These are phyloP conservation scores for Proterorhinus semilunaris DNA, from an alignment of 2,113 vertebrate species.

Conservation along the genomic window DNA sequence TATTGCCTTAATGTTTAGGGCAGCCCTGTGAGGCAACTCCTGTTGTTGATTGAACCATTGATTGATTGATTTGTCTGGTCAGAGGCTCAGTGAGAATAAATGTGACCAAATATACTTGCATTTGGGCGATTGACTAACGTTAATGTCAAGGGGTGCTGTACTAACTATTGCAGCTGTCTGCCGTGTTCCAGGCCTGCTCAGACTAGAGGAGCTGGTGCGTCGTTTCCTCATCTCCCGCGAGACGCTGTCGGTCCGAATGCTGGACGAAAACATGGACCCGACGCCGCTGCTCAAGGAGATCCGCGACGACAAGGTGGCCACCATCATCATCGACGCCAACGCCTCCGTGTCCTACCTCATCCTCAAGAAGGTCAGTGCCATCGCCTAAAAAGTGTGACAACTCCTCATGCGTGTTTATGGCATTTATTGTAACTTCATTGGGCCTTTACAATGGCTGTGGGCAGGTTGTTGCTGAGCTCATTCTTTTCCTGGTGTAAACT, in stretches of 20 bases:
- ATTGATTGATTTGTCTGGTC: too few relatives aligned
- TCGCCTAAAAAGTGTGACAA: background rate
- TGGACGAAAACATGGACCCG: conserved; percentile 88
- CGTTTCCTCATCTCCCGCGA: conserved; percentile 94
- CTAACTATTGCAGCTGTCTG: background rate
- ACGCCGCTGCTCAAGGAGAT: conserved; percentile 93
- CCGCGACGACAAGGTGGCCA: conserved; percentile 92
- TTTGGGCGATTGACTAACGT: too few relatives aligned
- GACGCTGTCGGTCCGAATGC: conserved; percentile 89
- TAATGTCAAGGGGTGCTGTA: too few relatives aligned
- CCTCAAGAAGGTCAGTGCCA: conserved; percentile 83
- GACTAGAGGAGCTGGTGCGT: conserved; percentile 88
- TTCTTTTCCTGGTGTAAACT: too few relatives aligned
- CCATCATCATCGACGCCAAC: conserved; percentile 92
- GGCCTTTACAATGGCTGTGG: too few relatives aligned
- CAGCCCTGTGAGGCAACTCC: too few relatives aligned
- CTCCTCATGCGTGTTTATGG: background rate
- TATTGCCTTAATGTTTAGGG: too few relatives aligned
- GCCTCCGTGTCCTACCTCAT: conserved; percentile 89
- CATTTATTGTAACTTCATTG: too few relatives aligned
- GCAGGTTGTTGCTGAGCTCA: too few relatives aligned
- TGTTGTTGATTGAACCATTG: too few relatives aligned
- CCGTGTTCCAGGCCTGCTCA: conserved; percentile 82
- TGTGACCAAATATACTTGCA: too few relatives aligned
- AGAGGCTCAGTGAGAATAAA: too few relatives aligned